Base-by-base conservation (phyloP, 2,113 vertebrate genomes). In the Prunella fulvescens region DNA sequence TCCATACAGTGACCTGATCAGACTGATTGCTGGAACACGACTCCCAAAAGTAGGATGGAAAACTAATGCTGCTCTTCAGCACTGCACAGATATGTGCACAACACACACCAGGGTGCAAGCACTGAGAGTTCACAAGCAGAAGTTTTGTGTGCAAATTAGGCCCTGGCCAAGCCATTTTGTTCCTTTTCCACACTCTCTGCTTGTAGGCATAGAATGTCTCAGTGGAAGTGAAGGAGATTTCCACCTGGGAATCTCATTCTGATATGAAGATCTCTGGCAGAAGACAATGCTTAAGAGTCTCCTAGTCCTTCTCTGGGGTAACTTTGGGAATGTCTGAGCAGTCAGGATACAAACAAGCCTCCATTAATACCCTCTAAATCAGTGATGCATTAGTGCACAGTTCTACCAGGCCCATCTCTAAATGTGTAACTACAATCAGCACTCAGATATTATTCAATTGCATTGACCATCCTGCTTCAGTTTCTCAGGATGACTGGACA, bases 11-110 rank as follows among this genome's bases (percentile, higher is more conserved):
- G 40, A 35, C 15, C 47, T 47, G 31, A 37, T 28, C 24, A 47
- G 14, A 57, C 14, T 39, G 44, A 48, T 24, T 31, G 22, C 51
- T 69, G 67, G 48, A 44, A 47, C 53, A 42, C 0, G 0, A 22
- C 10, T 61, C 31, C 44, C 56, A 71, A n/a, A 71, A 25, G 8
- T 4, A 25, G 47, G 70, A 70, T 57, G 25, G 84, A 74, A 39
- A 35, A 15, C 17, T 8, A 50, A 28, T 33, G 66, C 61, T 81
- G 70, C 14, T 14, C 7, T 18, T 44, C 62, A 73, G 86, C 37
- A 37, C 37, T 37, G 37, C 37, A 37, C 37, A 37, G 37, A 37
- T 37, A 37, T 37, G 37, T 37, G 37, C 37, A 37, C 37, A 37
- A 37, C 37, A 37, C 37, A 37, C 37, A 37, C 37, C 37, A 37